A percentile compares a stretch with the other conserved stretches of the same genome.
phyloP scores from a whole-genome alignment of 2,888 invertebrate genomes.

The Autographa gamma region DNA sequence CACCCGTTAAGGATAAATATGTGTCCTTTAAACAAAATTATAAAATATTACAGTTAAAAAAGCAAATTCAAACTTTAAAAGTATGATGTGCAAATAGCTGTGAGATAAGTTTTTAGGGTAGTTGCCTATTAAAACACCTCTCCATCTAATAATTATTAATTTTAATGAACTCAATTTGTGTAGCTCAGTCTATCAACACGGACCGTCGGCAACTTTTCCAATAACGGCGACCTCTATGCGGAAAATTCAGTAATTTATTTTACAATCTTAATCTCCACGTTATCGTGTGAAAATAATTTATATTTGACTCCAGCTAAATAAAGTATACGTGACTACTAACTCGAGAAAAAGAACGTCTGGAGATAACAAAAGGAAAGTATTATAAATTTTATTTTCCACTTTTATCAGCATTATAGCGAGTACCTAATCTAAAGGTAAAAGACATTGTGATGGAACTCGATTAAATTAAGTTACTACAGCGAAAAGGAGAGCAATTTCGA shows the following conservation, averaged over 20 bases:
- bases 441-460: constrained; percentile 83
- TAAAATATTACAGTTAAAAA: no score
- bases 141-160: constrained; percentile 71
- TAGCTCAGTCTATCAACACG: constrained; percentile 76
- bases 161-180: constrained; percentile 81
- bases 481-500: constrained; percentile 86
- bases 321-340: constrained; percentile 55
- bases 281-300: constrained; percentile 59
- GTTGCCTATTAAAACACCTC: constrained; percentile 35
- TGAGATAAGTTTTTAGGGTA: not conserved
- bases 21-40: no score
- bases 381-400: constrained; percentile 64
- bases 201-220: constrained; percentile 67
- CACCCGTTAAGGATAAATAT: no score
- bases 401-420: constrained; percentile 67
- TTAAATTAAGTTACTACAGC: constrained; percentile 88
- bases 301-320: constrained; percentile 49
- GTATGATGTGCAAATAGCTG: not conserved
- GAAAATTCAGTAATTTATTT: constrained; percentile 75
- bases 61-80: not conserved
- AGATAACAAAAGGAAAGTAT: constrained; percentile 52
- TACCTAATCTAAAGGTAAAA: constrained; percentile 81
- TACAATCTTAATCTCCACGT: constrained; percentile 71
- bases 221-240: constrained; percentile 69
- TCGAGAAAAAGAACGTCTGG: constrained; percentile 49